Evolutionary conservation across 1,140 invertebrate genomes (phyloP).

Genomic region (Meteorus sp.): DNA sequence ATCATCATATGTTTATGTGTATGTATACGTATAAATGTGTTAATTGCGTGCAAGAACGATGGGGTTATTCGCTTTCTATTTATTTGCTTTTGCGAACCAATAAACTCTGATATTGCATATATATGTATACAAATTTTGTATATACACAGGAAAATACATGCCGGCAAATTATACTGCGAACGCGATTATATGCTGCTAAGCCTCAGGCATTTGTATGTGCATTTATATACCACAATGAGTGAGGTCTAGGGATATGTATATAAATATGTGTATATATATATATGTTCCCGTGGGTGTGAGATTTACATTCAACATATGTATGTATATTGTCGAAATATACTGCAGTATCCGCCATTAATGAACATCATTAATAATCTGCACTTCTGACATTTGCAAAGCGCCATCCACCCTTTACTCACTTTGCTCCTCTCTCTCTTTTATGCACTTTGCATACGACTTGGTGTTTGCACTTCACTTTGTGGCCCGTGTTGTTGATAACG

Average conservation of each 20-base stretch:
- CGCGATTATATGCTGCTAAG: constrained; percentile 8
- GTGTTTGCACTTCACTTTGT: constrained; percentile 26
- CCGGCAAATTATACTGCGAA: constrained; percentile 1
- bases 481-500: constrained; percentile 21
- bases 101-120: constrained; percentile 10
- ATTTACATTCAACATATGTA: background rate
- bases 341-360: background rate
- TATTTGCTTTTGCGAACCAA: constrained; percentile 16
- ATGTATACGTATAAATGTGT: too few species aligned
- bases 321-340: background rate
- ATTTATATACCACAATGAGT: too few species aligned
- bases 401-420: too few species aligned
- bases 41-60: too few species aligned
- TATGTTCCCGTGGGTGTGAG: background rate
- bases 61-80: too few species aligned
- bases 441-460: constrained; percentile 4
- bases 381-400: background rate
- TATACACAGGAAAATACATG: too few species aligned
- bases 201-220: background rate
- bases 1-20: too few species aligned
- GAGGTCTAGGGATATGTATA: background rate
- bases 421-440: background rate
- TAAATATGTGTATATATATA: constrained; percentile 2
- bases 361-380: constrained; percentile 4
- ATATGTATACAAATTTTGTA: too few species aligned